These are phyloP conservation scores for Gnathonemus longibarbis DNA, from an alignment of 2,113 vertebrate species.

Conservation along the genomic window DNA sequence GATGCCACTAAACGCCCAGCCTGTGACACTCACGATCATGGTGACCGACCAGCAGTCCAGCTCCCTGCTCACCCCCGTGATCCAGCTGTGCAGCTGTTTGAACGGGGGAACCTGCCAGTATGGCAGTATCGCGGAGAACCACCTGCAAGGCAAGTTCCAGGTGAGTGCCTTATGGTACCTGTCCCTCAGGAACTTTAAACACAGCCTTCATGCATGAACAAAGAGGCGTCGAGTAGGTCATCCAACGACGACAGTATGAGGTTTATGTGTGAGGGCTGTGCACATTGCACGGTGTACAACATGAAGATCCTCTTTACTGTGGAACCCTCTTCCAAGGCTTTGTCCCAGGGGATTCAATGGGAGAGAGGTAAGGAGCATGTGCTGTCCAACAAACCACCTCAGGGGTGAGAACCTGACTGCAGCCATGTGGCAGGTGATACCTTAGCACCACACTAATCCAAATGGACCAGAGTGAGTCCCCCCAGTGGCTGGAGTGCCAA, in stretches of 20 bases:
- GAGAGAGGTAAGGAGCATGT: too few species aligned
- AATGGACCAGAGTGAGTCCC: too few species aligned
- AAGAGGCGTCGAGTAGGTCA: neutral
- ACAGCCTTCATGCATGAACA: neutral
- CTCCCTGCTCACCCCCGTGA: slow-evolving; percentile 57
- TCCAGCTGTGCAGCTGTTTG: slow-evolving; percentile 65
- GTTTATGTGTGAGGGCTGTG: neutral
- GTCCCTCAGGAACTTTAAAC: neutral
- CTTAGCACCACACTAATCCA: too few species aligned
- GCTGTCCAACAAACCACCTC: too few species aligned
- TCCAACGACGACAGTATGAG: neutral
- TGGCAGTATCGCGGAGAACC: slow-evolving; percentile 51
- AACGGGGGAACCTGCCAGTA: slow-evolving; percentile 68
- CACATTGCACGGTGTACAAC: neutral
- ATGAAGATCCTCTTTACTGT: neutral
- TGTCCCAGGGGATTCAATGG: neutral
- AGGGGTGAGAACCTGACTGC: too few species aligned
- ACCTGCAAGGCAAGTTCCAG: slow-evolving; percentile 63
- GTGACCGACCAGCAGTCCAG: slow-evolving; percentile 56
- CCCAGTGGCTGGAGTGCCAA: too few species aligned
- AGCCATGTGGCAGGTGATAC: too few species aligned
- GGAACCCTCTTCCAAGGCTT: neutral
- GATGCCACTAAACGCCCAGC: slow-evolving; percentile 49
- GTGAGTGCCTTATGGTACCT: slow-evolving; percentile 33
- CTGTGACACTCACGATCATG: slow-evolving; percentile 54